Conservation (phyloP, 1,140 invertebrate genomes). For the Drosophila chauvacae region DNA sequence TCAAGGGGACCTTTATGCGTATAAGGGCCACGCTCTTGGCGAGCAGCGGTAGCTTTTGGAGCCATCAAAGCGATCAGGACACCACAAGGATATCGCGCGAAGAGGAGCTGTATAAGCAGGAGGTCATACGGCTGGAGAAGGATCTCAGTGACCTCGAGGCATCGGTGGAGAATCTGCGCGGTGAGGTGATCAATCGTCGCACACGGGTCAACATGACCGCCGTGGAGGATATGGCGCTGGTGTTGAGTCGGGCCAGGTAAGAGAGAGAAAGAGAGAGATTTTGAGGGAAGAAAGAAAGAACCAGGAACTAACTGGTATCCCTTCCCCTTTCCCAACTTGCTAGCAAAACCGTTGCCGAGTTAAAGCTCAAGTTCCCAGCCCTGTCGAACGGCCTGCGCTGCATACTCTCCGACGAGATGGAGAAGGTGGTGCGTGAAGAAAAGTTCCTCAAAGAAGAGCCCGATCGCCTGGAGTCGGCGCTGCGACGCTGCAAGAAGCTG, state of each 20-base stretch:
- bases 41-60: conserved; percentile 88
- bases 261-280: too few relatives aligned
- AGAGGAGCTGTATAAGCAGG: conserved; percentile 95
- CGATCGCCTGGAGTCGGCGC: conserved; percentile 94
- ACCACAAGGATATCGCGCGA: conserved; percentile 88
- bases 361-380: conserved; percentile 95
- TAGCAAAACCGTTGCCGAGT: conserved; percentile 97
- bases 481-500: conserved; percentile 97
- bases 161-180: conserved; percentile 96
- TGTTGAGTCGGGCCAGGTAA: conserved; percentile 93
- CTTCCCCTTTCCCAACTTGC: conserved; percentile 26
- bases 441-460: conserved; percentile 98
- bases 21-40: conserved; percentile 90
- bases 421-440: conserved; percentile 96
- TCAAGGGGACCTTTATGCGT: conserved; percentile 94
- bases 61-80: conserved; percentile 85
- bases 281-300: rapidly evolving
- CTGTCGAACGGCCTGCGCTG: conserved; percentile 95
- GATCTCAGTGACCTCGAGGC: conserved; percentile 97
- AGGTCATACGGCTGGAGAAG: conserved; percentile 95
- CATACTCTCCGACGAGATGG: conserved; percentile 96
- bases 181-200: conserved; percentile 97
- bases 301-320: not conserved
- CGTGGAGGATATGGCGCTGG: conserved; percentile 97
- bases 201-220: conserved; percentile 98